Evolutionary conservation across 2,797 vertebrate genomes (phyloP), one percentile per base, ranked within the genome.

Genomic region (Bradypodion pumilum): DNA sequence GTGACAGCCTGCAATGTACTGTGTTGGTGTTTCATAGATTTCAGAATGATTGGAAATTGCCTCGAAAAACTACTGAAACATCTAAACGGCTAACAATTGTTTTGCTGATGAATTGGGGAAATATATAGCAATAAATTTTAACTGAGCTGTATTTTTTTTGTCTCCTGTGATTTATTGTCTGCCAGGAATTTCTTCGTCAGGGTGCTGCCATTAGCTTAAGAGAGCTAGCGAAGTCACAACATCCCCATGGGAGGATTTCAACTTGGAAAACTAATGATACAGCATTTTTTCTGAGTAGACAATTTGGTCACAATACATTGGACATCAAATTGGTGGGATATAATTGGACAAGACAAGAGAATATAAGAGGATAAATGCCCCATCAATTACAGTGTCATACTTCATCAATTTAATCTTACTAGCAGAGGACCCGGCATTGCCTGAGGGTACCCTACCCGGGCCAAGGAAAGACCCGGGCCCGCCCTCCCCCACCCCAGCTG

Each of bases 331-430:
- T 72, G 5, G 27, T 0, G 0, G 3, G 78, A 60, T 74, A 76
- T 87, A 87, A 94, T 93, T 79, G 74, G 87, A 74, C 87, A 85
- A 74, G 92, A 90, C 92, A 92, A 82, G 59, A 78, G 81, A 88
- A 90, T 93, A 78, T 85, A 69, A 82, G 52, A 79, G 56, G 29
- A 88, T 90, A 92, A 93, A 70, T 86, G 80, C 37, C 46, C n/a
- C 66, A 56, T 76, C 84, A 81, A 10, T 81, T 86, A 78, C 65
- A 73, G 60, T 91, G 91, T 92, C 94, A 88, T 78, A 81, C 16
- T 90, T 78, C 84, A 92, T 92, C 90, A 91, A 60, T 89, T 93
- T 89, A 89, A 90, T 82, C 56, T 90, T 40, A 72, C 62, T n/a
- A n/a, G n/a, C n/a, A n/a, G n/a, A n/a, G n/a, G n/a, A n/a, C n/a